phyloP scores from a whole-genome alignment of 1,140 invertebrate genomes.

The Eumaeus atala region DNA sequence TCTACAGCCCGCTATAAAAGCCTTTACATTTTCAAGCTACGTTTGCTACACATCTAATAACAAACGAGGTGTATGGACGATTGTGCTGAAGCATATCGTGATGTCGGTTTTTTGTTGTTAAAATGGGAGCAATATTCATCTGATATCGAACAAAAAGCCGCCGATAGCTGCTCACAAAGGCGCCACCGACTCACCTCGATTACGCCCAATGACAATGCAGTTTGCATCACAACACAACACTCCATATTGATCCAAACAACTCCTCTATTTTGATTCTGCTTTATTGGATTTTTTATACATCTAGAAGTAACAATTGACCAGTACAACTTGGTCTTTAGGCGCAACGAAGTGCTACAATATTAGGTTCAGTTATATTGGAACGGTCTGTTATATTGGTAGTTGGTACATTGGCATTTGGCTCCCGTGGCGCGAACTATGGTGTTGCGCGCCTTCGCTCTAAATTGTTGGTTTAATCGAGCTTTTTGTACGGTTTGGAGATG shows the following conservation, averaged over 20 bases:
- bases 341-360: not conserved
- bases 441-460: constrained; percentile 52
- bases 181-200: constrained; percentile 66
- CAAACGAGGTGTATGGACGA: constrained; percentile 38
- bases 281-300: constrained; percentile 66
- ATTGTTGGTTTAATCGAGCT: constrained; percentile 69
- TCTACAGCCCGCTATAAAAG: too few species aligned
- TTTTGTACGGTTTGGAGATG: constrained; percentile 54
- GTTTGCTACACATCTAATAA: constrained; percentile 14
- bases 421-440: constrained; percentile 63
- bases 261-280: constrained; percentile 61
- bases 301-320: constrained; percentile 28
- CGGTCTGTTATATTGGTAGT: constrained; percentile 30
- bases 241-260: constrained; percentile 71
- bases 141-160: constrained; percentile 68
- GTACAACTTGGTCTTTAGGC: constrained; percentile 24
- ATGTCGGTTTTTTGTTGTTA: constrained; percentile 56
- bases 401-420: constrained; percentile 42
- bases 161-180: constrained; percentile 59
- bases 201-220: constrained; percentile 70
- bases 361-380: constrained; percentile 21
- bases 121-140: constrained; percentile 71
- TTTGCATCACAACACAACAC: constrained; percentile 50
- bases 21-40: too few species aligned
- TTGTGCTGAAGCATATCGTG: constrained; percentile 38